Evolutionary conservation across 2,888 invertebrate genomes (phyloP).

Genomic region (Eupithecia centaureata): DNA sequence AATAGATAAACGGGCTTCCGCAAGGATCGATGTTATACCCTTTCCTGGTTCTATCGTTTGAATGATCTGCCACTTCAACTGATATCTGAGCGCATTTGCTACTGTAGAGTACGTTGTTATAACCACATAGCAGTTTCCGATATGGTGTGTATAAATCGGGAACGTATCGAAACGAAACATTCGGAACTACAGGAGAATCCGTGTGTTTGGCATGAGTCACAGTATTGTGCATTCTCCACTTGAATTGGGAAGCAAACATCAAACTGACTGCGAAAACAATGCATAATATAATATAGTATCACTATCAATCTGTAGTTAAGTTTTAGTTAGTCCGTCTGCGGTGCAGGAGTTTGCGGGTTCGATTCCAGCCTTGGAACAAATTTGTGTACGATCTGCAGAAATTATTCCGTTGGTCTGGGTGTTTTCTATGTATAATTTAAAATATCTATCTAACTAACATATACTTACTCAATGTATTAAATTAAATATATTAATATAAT

Average conservation of each 20-base stretch:
- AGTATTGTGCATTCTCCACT: constrained; percentile 7
- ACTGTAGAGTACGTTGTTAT: background rate
- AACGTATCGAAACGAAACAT: background rate
- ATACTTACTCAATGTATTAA: no score
- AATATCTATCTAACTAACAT: no score
- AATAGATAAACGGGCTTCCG: background rate
- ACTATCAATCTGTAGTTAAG: no score
- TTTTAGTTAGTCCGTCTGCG: no score
- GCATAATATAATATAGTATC: background rate
- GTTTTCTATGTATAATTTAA: no score
- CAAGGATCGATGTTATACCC: background rate
- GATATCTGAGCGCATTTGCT: background rate
- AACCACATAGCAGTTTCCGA: background rate
- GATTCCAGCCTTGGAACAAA: no score
- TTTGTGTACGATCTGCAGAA: no score
- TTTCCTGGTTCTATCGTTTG: background rate
- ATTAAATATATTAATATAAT: no score
- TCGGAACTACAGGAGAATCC: constrained; percentile 10
- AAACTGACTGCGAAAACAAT: background rate
- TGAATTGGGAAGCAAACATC: background rate
- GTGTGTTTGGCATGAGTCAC: constrained; percentile 8
- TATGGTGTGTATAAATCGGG: background rate
- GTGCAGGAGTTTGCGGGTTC: no score
- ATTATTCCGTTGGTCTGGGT: no score
- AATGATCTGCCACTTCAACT: background rate